A percentile compares a stretch with the other conserved stretches of the same genome.
Conservation (phyloP, 2,113 vertebrate genomes). For the Eolophus roseicapilla region DNA sequence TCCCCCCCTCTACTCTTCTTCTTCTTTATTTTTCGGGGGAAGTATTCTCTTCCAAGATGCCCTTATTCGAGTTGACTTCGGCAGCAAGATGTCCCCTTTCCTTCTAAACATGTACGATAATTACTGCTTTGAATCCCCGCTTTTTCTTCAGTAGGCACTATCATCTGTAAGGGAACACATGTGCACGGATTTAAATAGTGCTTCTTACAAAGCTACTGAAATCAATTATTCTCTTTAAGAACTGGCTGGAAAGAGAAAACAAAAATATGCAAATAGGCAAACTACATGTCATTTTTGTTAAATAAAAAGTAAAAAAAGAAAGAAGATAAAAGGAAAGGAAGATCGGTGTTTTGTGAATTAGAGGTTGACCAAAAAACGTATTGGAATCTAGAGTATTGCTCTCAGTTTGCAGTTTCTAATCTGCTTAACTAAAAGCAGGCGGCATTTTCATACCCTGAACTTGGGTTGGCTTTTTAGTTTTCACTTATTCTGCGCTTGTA, state of each 20-base stretch:
- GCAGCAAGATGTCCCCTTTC: conserved; percentile 43
- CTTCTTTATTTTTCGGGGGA: not conserved
- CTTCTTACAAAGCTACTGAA: conserved; percentile 54
- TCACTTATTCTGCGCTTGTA: conserved; percentile 53
- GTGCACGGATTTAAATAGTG: conserved; percentile 60
- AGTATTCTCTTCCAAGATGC: conserved; percentile 32
- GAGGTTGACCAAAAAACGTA: conserved; percentile 55
- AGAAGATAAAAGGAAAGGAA: not conserved
- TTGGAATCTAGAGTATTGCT: conserved; percentile 57
- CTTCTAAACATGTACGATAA: conserved; percentile 42
- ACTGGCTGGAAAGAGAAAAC: conserved; percentile 43
- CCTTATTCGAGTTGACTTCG: not conserved
- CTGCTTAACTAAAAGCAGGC: conserved; percentile 54
- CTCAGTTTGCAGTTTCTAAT: conserved; percentile 64
- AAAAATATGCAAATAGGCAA: conserved; percentile 56
- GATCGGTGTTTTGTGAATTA: conserved; percentile 53
- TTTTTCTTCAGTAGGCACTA: conserved; percentile 53
- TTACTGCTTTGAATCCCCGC: conserved; percentile 34
- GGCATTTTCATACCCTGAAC: conserved; percentile 50
- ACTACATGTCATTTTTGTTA: conserved; percentile 1
- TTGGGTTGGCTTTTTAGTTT: conserved; percentile 63
- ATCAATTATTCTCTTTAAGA: conserved; percentile 60
- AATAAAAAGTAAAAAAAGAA: not conserved
- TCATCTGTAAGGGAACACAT: conserved; percentile 63
- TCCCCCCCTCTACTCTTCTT: not conserved